These are phyloP conservation scores for Bradypodion ventrale DNA, from an alignment of 2,797 vertebrate genomes.

Conservation along the genomic window DNA sequence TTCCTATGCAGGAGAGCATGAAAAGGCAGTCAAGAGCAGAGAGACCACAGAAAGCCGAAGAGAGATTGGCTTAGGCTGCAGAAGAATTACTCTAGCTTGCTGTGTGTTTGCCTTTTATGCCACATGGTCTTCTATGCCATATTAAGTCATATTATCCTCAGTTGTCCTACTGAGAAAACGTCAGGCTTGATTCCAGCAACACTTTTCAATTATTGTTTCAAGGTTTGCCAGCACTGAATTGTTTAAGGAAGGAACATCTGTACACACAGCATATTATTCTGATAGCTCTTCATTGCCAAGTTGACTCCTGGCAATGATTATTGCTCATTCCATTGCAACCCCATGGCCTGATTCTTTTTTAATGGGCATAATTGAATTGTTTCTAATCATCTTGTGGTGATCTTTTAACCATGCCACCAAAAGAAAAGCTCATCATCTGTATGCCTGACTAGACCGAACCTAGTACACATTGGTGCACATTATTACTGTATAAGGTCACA, in stretches of 20 bases:
- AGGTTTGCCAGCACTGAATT: neutral
- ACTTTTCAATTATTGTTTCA: constrained; percentile 5
- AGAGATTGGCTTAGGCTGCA: neutral
- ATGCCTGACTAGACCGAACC: too few species aligned
- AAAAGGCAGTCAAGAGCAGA: too few species aligned
- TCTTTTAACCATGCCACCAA: neutral
- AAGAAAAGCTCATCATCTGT: neutral
- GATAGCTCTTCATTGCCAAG: neutral
- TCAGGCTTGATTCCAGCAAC: neutral
- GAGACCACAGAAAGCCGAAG: neutral
- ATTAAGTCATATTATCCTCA: neutral
- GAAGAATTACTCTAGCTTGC: neutral
- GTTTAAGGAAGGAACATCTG: constrained; percentile 2
- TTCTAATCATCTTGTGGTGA: neutral
- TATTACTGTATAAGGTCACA: too few species aligned
- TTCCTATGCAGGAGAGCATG: neutral
- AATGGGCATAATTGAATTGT: too few species aligned
- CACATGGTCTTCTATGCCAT: neutral
- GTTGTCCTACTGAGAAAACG: constrained; percentile 5
- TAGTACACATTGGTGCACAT: too few species aligned
- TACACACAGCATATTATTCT: neutral
- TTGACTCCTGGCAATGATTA: neutral
- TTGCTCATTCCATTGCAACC: neutral
- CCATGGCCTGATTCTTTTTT: too few species aligned
- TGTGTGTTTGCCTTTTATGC: neutral